Conservation (phyloP, 2,113 vertebrate genomes). For the Ciconia maguari region DNA sequence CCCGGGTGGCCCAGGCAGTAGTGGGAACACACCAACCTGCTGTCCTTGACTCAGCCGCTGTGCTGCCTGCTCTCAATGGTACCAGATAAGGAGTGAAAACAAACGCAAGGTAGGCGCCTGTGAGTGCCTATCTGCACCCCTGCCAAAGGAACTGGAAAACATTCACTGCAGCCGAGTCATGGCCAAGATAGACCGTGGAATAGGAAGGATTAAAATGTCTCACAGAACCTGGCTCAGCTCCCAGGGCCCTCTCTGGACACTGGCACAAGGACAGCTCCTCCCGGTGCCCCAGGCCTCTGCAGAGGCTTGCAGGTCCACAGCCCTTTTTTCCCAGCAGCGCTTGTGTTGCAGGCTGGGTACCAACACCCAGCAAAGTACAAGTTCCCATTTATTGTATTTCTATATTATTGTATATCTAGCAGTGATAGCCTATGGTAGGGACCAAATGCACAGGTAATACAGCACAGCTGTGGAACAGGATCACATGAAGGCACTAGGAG, state of each 20-base stretch:
- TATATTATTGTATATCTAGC: neutral
- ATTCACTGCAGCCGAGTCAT: neutral
- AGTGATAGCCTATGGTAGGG: neutral
- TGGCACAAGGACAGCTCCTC: slow-evolving; percentile 6
- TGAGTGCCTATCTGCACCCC: neutral
- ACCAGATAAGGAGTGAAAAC: slow-evolving; percentile 21
- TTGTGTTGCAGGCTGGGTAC: neutral
- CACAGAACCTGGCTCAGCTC: neutral
- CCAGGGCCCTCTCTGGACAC: neutral
- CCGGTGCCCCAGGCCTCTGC: neutral
- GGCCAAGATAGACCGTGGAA: neutral
- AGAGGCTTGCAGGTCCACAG: neutral
- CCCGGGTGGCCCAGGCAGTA: neutral
- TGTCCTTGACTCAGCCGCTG: neutral
- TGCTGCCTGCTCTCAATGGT: neutral
- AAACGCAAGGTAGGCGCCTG: neutral
- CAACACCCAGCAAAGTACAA: neutral
- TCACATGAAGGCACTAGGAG: neutral
- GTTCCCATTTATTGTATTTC: neutral
- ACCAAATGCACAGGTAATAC: neutral
- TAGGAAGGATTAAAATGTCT: neutral
- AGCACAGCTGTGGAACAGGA: neutral
- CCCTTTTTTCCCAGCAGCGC: neutral
- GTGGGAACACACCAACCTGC: neutral
- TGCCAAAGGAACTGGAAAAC: neutral